phyloP scores from a whole-genome alignment of 2,888 invertebrate genomes.

The Liopterus haemorrhoidalis region DNA sequence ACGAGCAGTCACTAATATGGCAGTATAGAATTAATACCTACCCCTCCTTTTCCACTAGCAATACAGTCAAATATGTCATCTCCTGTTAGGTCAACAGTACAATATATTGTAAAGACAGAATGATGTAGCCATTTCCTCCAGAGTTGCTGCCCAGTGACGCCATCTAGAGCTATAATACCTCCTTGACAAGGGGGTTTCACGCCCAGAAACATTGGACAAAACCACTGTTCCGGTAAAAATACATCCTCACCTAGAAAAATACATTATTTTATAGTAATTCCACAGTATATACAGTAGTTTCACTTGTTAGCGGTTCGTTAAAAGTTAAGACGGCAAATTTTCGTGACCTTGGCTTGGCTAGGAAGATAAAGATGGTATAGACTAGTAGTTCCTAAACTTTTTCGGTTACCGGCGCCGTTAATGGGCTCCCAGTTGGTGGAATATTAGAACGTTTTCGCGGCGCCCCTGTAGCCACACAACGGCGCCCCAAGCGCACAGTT shows the following conservation, averaged over 20 bases:
- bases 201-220: slow-evolving; percentile 62
- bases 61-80: slow-evolving; percentile 69
- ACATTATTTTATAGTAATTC: neutral
- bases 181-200: slow-evolving; percentile 64
- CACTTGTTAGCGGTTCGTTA: no score
- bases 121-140: slow-evolving; percentile 71
- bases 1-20: no score
- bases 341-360: no score
- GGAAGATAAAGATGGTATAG: no score
- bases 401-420: no score
- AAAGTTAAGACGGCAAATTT: no score
- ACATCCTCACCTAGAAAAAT: slow-evolving; percentile 50
- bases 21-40: slow-evolving; percentile 42
- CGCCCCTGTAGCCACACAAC: no score
- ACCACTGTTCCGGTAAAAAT: slow-evolving; percentile 51
- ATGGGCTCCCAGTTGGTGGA: no score
- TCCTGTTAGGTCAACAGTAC: slow-evolving; percentile 61
- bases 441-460: no score
- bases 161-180: slow-evolving; percentile 70
- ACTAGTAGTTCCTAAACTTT: no score
- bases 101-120: slow-evolving; percentile 67
- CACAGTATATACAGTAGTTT: no score
- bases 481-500: no score
- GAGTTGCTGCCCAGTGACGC: slow-evolving; percentile 60
- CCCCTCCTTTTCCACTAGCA: slow-evolving; percentile 66